Percentiles rank a stretch among this genome's conserved stretches.
phyloP scores from a whole-genome alignment of 2,888 invertebrate genomes.

The Xestia c-nigrum region DNA sequence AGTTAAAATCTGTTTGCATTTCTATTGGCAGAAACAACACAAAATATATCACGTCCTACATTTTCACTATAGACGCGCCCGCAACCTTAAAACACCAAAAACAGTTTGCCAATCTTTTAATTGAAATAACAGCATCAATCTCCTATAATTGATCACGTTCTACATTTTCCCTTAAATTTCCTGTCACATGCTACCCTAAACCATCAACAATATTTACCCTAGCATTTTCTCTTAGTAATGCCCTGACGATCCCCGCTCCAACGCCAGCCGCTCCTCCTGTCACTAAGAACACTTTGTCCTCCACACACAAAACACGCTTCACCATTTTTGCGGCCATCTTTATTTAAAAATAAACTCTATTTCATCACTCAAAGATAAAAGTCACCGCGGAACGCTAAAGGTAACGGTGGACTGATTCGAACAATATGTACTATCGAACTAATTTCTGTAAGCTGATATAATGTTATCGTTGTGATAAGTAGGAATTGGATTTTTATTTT shows the following conservation, averaged over 20 bases:
- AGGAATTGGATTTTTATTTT: conserved; percentile 51
- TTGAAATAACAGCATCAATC: background rate
- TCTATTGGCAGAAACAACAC: background rate
- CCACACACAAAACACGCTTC: conserved; percentile 68
- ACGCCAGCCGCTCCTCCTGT: conserved; percentile 85
- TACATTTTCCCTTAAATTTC: background rate
- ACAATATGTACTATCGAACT: conserved; percentile 61
- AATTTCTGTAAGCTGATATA: conserved; percentile 61
- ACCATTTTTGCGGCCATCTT: conserved; percentile 66
- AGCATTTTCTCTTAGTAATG: conserved; percentile 79
- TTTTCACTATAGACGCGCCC: background rate
- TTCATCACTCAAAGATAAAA: conserved; percentile 33
- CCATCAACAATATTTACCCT: conserved; percentile 69
- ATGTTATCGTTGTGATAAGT: conserved; percentile 69
- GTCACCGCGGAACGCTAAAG: conserved; percentile 6
- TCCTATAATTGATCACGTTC: background rate
- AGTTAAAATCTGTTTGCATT: background rate
- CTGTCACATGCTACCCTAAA: no score
- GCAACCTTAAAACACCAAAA: background rate
- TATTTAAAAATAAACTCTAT: conserved; percentile 18
- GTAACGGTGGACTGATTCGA: conserved; percentile 41
- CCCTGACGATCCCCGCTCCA: conserved; percentile 81
- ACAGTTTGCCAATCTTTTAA: background rate
- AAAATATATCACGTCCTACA: background rate
- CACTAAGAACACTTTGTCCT: conserved; percentile 84